These are phyloP conservation scores for Colaptes auratus DNA, from an alignment of 2,113 vertebrate genomes.

Conservation along the genomic window DNA sequence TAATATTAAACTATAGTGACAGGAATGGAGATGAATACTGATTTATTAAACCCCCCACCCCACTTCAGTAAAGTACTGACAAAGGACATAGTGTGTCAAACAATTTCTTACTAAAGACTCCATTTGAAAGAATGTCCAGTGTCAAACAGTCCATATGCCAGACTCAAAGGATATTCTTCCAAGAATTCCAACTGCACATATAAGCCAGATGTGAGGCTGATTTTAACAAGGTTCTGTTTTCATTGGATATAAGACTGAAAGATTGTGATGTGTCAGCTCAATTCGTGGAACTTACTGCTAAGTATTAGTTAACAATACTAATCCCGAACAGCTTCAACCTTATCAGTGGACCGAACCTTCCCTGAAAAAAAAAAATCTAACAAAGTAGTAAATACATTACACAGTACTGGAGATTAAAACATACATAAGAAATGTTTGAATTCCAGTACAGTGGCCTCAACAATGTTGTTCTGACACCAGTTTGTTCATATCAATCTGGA, in stretches of 20 bases:
- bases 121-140: conserved; percentile 36
- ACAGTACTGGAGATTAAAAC: not conserved
- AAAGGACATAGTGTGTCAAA: conserved; percentile 57
- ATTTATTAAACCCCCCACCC: conserved; percentile 44
- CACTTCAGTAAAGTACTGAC: conserved; percentile 38
- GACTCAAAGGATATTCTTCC: conserved; percentile 58
- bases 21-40: conserved; percentile 17
- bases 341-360: conserved; percentile 10
- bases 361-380: not conserved
- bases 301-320: conserved; percentile 30
- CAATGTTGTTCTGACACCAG: not conserved
- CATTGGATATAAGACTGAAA: conserved; percentile 38
- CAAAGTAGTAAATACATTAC: not conserved
- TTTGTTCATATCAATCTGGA: not conserved
- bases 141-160: conserved; percentile 2
- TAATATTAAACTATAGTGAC: conserved; percentile 39
- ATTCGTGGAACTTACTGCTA: conserved; percentile 30
- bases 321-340: conserved; percentile 9
- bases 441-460: not conserved
- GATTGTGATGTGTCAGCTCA: conserved; percentile 51
- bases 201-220: conserved; percentile 58
- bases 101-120: conserved; percentile 31
- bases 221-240: conserved; percentile 47
- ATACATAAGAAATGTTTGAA: not conserved
- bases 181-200: conserved; percentile 55